Evolutionary conservation across 2,113 vertebrate genomes (phyloP), one percentile per base, ranked within the genome.

Genomic region (Gallinago paraguaiae): DNA sequence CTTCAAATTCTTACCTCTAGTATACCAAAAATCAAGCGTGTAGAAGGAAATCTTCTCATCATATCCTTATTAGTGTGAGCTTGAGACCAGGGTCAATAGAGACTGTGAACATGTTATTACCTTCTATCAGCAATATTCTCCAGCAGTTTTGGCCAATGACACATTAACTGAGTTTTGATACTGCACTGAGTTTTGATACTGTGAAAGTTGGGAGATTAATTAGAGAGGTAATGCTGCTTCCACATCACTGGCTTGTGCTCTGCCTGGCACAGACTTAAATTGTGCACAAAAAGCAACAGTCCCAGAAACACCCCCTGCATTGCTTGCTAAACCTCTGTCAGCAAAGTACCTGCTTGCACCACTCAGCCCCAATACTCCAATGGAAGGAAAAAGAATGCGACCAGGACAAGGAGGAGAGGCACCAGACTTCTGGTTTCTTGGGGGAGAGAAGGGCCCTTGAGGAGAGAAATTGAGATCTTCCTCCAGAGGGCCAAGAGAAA

Each of bases 381-480:
- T 3, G n/a, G 51, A 70, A 83, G 37, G 51, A 41, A 31, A 46
- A 37, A 65, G 33, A 88, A 46, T 0, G 0, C 17, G 6, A 2
- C 22, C 60, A 60, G 56, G 46, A 59, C 67, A 90, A 72, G 56
- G 8, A 76, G 78, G 35, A 41, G 30, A 45, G 22, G 70, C 22
- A 46, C 9, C 31, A 80, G 50, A 35, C 17, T 65, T 35, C 45
- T 65, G 22, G 30, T 31, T 77, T 22, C 71, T 17, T 41, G 41
- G 31, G n/a, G 86, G 20, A 70, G 33, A 76, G 53, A 86, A 60
- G 77, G n/a, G 25, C 17, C 18, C 0, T 0, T 22, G 17, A 81
- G n/a, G 10, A 80, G 13, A 60, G 56, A 71, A 90, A 91, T 0
- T 31, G 60, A 67, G 31, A 70, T 54, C n/a, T 61, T 24, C 10